A percentile compares a stretch with the other conserved stretches of the same genome.
phyloP scores from a whole-genome alignment of 2,888 invertebrate species.

The Arge pagana region DNA sequence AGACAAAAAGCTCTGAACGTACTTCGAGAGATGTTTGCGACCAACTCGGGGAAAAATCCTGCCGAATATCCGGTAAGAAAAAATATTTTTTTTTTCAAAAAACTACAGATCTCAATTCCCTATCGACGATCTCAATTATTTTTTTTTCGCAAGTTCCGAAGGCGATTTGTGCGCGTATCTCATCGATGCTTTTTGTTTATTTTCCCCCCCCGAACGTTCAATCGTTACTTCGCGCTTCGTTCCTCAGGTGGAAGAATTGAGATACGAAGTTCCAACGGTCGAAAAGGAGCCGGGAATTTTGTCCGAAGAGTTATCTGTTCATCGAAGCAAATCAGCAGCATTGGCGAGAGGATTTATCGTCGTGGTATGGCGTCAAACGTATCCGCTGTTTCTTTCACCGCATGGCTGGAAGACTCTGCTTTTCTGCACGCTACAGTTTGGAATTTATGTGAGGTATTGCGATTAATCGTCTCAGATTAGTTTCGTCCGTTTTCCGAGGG shows the following conservation, averaged over 20 bases:
- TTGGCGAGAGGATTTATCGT: neutral
- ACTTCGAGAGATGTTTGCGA: conserved; percentile 34
- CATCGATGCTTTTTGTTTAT: neutral
- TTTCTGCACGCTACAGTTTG: conserved; percentile 29
- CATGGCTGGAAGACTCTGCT: conserved; percentile 25
- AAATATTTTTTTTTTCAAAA: too few species aligned
- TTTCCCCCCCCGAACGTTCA: neutral
- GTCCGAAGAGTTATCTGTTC: too few species aligned
- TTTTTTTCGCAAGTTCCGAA: too few species aligned
- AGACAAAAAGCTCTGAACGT: conserved; percentile 41
- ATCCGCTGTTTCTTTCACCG: conserved; percentile 26
- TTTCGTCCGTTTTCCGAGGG: too few species aligned
- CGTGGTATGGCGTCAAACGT: conserved; percentile 30
- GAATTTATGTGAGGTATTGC: conserved; percentile 28
- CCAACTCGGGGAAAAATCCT: conserved; percentile 22
- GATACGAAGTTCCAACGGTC: conserved; percentile 4
- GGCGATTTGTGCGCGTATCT: too few species aligned
- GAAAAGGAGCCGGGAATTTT: too few species aligned
- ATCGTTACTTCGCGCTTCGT: too few species aligned
- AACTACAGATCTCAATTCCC: too few species aligned
- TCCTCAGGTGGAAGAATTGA: conserved; percentile 9
- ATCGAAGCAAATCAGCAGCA: too few species aligned
- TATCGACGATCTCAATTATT: too few species aligned
- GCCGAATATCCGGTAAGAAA: conserved; percentile 27
- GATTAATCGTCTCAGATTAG: neutral